A percentile compares a stretch with the other conserved stretches of the same genome.
Conservation (phyloP, 2,888 invertebrate species). For the Desoria tigrina region DNA sequence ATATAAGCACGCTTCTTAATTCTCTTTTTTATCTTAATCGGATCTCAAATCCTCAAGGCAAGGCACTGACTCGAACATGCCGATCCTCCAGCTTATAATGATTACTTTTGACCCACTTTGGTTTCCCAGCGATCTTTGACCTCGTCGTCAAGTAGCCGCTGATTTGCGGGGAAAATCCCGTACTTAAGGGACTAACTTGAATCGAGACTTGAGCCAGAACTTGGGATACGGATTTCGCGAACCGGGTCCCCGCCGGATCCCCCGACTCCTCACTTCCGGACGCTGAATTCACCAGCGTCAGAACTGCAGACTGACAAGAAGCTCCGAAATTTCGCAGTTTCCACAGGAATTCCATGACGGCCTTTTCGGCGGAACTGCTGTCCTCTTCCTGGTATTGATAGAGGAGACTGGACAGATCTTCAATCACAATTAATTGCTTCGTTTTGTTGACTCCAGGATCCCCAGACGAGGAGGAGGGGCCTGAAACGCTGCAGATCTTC, state of each 20-base stretch:
- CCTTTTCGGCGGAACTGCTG: neutral
- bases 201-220: neutral
- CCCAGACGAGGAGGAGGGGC: no score
- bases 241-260: neutral
- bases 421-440: neutral
- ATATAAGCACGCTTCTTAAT: no score
- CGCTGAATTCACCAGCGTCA: neutral
- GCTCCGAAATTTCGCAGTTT: neutral
- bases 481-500: no score
- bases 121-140: neutral
- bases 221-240: neutral
- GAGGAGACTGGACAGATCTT: neutral
- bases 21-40: no score
- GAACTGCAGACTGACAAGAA: neutral
- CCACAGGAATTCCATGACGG: neutral
- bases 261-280: neutral
- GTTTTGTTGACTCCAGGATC: no score
- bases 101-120: neutral
- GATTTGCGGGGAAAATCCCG: neutral
- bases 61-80: neutral
- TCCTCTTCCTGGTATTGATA: neutral
- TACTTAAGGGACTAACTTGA: slow-evolving; percentile 6
- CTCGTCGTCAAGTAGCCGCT: neutral
- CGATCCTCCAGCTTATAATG: slow-evolving; percentile 1
- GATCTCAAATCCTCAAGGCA: slow-evolving; percentile 1